Percentiles rank a stretch among this genome's conserved stretches.
These are phyloP conservation scores for Linyphia triangularis DNA, from an alignment of 2,888 invertebrate genomes.

Conservation along the genomic window DNA sequence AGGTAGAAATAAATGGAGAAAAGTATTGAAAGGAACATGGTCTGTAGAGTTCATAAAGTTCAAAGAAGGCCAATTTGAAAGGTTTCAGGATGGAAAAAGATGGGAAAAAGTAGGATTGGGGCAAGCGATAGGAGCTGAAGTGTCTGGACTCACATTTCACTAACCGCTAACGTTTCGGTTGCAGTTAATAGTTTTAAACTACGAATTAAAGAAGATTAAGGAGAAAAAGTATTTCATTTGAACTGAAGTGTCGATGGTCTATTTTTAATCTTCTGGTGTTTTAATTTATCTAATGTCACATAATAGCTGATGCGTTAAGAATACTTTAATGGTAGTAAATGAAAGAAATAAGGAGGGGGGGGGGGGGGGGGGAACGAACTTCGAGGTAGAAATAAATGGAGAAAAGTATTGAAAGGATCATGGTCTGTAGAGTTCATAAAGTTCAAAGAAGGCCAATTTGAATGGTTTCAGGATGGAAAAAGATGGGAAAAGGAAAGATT, in stretches of 20 bases:
- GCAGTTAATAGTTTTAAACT: constrained; percentile 54
- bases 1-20: constrained; percentile 3
- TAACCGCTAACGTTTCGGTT: neutral
- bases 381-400: constrained; percentile 12
- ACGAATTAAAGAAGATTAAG: constrained; percentile 39
- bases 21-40: constrained; percentile 6
- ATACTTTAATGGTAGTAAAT: constrained; percentile 20
- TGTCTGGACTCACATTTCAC: too few species aligned
- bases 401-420: constrained; percentile 8
- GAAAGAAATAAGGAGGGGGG: neutral
- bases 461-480: neutral
- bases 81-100: neutral
- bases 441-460: constrained; percentile 20
- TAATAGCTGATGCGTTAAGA: too few species aligned
- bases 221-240: too few species aligned
- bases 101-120: too few species aligned
- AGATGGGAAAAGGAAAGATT: too few species aligned
- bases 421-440: neutral
- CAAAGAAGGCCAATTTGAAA: constrained; percentile 16
- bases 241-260: too few species aligned
- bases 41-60: constrained; percentile 1
- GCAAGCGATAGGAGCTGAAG: too few species aligned
- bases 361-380: too few species aligned
- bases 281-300: too few species aligned
- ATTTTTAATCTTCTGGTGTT: too few species aligned